Conservation (phyloP, 2,888 invertebrate genomes). For the Xestia c-nigrum region DNA sequence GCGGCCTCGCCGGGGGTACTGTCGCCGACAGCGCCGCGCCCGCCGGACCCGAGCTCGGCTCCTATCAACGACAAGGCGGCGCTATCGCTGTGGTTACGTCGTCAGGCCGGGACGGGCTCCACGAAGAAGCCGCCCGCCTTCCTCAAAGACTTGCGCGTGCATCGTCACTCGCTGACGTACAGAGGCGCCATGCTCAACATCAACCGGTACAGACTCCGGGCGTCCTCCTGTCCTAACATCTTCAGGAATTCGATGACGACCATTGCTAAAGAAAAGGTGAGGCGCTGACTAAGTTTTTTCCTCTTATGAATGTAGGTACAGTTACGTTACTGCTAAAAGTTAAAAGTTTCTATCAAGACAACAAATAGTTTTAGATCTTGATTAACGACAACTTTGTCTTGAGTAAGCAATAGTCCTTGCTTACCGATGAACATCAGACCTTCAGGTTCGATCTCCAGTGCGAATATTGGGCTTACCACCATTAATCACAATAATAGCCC, state of each 20-base stretch:
- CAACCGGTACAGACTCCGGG: constrained; percentile 94
- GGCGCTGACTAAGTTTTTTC: constrained; percentile 23
- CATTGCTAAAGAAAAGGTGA: constrained; percentile 94
- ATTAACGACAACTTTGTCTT: neutral
- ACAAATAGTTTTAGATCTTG: too few species aligned
- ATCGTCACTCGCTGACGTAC: constrained; percentile 95
- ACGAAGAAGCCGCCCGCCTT: constrained; percentile 92
- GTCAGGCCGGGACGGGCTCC: constrained; percentile 83
- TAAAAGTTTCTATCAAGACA: neutral
- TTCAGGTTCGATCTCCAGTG: neutral
- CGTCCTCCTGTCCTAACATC: constrained; percentile 97
- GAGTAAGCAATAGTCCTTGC: neutral
- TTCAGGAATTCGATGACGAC: constrained; percentile 96
- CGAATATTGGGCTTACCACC: neutral
- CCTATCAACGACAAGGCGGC: constrained; percentile 86
- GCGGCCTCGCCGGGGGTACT: constrained; percentile 72
- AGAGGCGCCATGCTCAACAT: constrained; percentile 96
- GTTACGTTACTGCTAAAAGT: neutral
- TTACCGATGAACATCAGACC: neutral
- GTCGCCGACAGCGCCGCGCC: constrained; percentile 53
- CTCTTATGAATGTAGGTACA: neutral
- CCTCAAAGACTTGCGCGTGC: constrained; percentile 93
- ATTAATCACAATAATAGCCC: neutral
- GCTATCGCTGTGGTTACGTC: constrained; percentile 90
- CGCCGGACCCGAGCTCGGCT: constrained; percentile 69